phyloP scores from a whole-genome alignment of 2,888 invertebrate genomes.

The Galerucella calmariensis region DNA sequence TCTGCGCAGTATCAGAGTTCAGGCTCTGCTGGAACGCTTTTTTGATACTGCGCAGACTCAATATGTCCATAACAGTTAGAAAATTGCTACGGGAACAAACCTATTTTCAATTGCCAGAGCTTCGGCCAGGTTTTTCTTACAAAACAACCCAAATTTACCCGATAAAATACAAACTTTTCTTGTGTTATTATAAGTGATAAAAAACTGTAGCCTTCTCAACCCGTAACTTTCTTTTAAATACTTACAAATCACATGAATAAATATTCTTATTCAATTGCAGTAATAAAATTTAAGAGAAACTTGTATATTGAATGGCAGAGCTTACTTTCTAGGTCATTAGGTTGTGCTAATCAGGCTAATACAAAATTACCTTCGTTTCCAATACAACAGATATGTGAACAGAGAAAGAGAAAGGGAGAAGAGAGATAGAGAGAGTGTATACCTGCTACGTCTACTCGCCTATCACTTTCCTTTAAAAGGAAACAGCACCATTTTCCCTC shows the following conservation, averaged over 20 bases:
- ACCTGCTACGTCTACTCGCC: conserved; percentile 11
- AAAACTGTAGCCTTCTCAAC: background rate
- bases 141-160: too few species aligned
- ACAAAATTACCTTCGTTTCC: conserved; percentile 1
- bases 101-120: too few species aligned
- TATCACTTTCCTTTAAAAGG: conserved; percentile 26
- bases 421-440: conserved; percentile 8
- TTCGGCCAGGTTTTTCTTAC: too few species aligned
- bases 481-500: conserved; percentile 22
- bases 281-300: conserved; percentile 8
- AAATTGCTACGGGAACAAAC: too few species aligned
- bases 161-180: too few species aligned
- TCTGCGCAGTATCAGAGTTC: too few species aligned
- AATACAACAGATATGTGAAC: background rate
- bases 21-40: too few species aligned
- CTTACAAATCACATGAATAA: background rate
- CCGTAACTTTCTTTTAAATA: background rate
- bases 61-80: too few species aligned
- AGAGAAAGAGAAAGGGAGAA: background rate
- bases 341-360: conserved; percentile 19
- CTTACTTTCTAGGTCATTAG: conserved; percentile 18
- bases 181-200: too few species aligned
- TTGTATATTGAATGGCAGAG: background rate
- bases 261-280: background rate
- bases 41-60: too few species aligned